Conservation (phyloP, 2,888 invertebrate genomes). For the Folsomia candida region DNA sequence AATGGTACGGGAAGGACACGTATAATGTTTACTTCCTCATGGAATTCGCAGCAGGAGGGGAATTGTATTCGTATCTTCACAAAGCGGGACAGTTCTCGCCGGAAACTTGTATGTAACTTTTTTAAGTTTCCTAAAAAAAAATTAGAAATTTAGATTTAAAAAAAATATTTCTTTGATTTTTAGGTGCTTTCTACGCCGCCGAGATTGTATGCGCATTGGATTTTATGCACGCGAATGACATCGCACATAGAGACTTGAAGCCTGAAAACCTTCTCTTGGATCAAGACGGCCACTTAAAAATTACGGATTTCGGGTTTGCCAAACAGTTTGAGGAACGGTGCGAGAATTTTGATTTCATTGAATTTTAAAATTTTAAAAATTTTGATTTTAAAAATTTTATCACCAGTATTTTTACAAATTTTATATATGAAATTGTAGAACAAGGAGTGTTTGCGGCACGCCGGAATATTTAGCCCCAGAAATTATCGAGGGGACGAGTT, state of each 20-base stretch:
- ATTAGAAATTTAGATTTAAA: not conserved
- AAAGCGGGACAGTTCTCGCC: constrained; percentile 80
- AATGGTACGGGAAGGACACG: constrained; percentile 87
- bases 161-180: not conserved
- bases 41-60: constrained; percentile 95
- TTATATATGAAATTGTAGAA: not conserved
- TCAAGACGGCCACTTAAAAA: constrained; percentile 89
- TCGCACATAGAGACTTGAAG: constrained; percentile 78
- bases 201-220: constrained; percentile 93
- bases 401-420: not conserved
- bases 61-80: constrained; percentile 90
- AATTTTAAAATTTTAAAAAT: too few species aligned
- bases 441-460: constrained; percentile 73
- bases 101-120: constrained; percentile 71
- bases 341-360: too few species aligned
- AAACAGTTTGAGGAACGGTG: constrained; percentile 69
- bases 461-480: constrained; percentile 96
- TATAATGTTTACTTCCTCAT: constrained; percentile 93
- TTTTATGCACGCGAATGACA: constrained; percentile 84
- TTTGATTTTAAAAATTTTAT: not conserved
- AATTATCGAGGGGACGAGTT: constrained; percentile 96
- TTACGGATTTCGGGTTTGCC: constrained; percentile 97
- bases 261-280: constrained; percentile 90
- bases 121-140: constrained; percentile 15
- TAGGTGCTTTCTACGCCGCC: constrained; percentile 63